Base-by-base conservation (phyloP, 92 coral and sea anemone genomes). In the Phenganax stokvisi region DNA sequence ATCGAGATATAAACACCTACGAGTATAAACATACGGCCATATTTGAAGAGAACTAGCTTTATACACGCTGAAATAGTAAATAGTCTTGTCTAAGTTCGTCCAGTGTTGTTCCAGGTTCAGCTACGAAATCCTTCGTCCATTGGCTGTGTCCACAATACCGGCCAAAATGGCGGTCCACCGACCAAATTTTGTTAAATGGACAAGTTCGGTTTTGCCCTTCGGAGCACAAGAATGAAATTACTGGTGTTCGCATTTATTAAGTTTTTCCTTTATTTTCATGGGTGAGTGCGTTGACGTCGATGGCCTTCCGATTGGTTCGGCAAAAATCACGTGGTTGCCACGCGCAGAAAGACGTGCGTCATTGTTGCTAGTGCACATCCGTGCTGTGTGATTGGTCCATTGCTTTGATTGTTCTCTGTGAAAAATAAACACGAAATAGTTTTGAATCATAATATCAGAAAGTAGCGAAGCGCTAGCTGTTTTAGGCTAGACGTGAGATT, bases 341-440 rank as follows among this genome's bases (percentile, higher is more conserved):
- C 73, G 60, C 65, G 83, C 27, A 52, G 15, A 44, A 79, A 25
- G 55, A 17, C 65, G 9, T 65, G 74, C 74, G 83, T 79, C 73
- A 79, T 37, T 15, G 66, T 37, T 15, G 66, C 57, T 20, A 1
- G 68, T 37, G 52, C 25, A 17, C 1, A 51, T 20, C 31, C 16
- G 10, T 76, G 57, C 62, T 10, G 9, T 63, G n/a, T 79, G 74
- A 79, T 79, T 65, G 74, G 81, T n/a, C 28, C 20, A 60, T 6
- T 11, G 6, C 37, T 51, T 31, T 56, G 60, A 79, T 79, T 79
- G 83, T 79, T 63, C 62, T 51, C 61, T 17, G 9, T 27, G 61
- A 31, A 79, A 63, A 63, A 64, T 63, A 79, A 78, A 78, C 82
- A 79, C 59, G 62, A 79, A 65, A 79, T 62, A 62, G 12, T 79